Evolutionary conservation across 2,797 vertebrate genomes (phyloP).

Genomic region (Chelmon rostratus): DNA sequence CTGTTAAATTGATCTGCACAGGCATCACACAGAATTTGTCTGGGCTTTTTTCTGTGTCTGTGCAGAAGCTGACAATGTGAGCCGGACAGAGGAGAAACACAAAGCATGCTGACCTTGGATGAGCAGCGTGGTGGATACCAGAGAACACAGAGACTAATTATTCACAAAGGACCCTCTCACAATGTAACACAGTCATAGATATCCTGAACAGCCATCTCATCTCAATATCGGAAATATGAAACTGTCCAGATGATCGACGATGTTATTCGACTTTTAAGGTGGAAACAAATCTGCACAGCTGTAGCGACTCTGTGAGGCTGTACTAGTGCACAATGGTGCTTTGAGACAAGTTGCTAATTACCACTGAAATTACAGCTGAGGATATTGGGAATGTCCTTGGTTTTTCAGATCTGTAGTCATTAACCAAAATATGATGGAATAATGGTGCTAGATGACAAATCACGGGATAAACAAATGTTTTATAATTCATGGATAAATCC

Average conservation of each 20-base stretch:
- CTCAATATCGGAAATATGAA: not conserved
- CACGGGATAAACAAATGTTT: not conserved
- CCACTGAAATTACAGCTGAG: not conserved
- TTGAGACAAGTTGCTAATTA: not conserved
- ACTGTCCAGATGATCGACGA: not conserved
- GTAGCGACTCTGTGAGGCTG: not conserved
- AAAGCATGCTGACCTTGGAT: not conserved
- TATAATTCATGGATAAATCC: not conserved
- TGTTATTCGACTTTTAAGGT: not conserved
- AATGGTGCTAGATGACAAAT: not conserved
- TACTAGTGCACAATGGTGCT: not conserved
- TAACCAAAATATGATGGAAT: too few species aligned
- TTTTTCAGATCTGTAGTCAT: not conserved
- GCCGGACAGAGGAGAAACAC: not conserved
- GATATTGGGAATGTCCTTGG: not conserved
- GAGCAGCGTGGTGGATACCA: conserved; percentile 3
- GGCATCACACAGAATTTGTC: conserved; percentile 15
- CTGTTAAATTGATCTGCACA: conserved; percentile 52
- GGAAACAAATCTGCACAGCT: not conserved
- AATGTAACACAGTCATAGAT: not conserved
- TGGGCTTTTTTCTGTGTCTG: conserved; percentile 15
- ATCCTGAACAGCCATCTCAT: not conserved
- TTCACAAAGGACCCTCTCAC: not conserved
- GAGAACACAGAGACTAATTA: not conserved
- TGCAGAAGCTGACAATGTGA: not conserved